Percentiles rank a stretch among this genome's conserved stretches.
phyloP scores from a whole-genome alignment of 2,797 vertebrate genomes.

The Eremophila alpestris region DNA sequence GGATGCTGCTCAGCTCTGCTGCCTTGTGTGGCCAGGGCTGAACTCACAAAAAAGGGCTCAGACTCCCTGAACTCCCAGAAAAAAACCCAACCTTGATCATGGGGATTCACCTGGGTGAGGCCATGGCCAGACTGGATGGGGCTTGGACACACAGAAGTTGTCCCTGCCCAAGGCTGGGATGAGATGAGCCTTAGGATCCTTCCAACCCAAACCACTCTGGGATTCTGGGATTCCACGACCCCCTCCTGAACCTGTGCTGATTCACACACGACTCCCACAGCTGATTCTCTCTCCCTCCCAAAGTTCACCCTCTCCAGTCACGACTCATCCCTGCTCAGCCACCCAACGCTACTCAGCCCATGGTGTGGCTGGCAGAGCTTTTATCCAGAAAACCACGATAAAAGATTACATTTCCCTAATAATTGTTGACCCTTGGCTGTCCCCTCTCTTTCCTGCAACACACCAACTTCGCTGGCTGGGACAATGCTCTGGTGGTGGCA shows the following conservation, averaged over 20 bases:
- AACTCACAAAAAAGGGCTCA: neutral
- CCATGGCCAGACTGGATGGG: neutral
- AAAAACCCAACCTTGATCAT: neutral
- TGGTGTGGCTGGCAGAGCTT: neutral
- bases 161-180: neutral
- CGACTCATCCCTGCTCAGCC: neutral
- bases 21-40: fast-evolving
- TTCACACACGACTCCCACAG: neutral
- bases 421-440: neutral
- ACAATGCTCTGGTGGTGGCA: neutral
- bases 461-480: fast-evolving
- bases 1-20: fast-evolving
- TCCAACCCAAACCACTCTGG: neutral
- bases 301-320: neutral
- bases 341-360: neutral
- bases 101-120: neutral
- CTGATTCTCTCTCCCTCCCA: neutral
- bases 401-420: neutral
- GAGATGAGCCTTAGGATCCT: neutral
- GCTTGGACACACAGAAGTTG: neutral
- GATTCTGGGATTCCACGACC: neutral
- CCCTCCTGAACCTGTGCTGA: neutral
- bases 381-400: neutral
- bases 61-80: neutral
- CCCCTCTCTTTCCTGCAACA: neutral